A percentile compares a stretch with the other conserved stretches of the same genome.
phyloP scores from a whole-genome alignment of 2,888 invertebrate species.

The Epirrhoe tristata region DNA sequence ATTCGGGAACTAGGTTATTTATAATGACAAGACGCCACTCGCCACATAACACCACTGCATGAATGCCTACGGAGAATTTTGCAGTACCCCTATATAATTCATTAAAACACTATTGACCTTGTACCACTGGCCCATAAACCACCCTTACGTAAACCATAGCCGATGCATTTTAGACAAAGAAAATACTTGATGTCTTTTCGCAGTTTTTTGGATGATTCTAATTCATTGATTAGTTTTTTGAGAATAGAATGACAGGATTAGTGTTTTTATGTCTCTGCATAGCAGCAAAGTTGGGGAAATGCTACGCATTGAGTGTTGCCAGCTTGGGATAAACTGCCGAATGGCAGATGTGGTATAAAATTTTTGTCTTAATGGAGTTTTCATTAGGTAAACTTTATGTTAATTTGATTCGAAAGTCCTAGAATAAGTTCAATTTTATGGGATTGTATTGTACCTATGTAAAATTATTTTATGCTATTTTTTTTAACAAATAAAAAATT shows the following conservation, averaged over 20 bases:
- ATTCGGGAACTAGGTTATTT: slow-evolving; percentile 6
- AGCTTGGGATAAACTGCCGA: slow-evolving; percentile 33
- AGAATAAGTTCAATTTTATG: no score
- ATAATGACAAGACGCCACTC: slow-evolving; percentile 5
- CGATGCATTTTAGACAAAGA: neutral
- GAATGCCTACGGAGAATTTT: slow-evolving; percentile 24
- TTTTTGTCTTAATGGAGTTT: slow-evolving; percentile 27
- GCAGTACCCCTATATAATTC: slow-evolving; percentile 32
- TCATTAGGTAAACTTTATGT: neutral
- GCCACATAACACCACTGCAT: slow-evolving; percentile 8
- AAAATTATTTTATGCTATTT: no score
- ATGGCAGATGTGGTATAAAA: neutral
- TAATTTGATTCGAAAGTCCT: neutral
- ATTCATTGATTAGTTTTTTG: slow-evolving; percentile 31
- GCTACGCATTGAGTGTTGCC: slow-evolving; percentile 61
- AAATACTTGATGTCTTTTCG: slow-evolving; percentile 1
- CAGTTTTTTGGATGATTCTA: neutral
- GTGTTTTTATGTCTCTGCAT: slow-evolving; percentile 67
- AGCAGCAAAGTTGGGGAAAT: slow-evolving; percentile 68
- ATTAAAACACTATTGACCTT: slow-evolving; percentile 32
- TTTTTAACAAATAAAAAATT: no score
- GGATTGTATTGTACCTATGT: no score
- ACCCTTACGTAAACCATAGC: slow-evolving; percentile 32
- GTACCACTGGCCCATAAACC: slow-evolving; percentile 35
- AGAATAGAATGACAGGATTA: slow-evolving; percentile 31